Evolutionary conservation across 2,797 vertebrate genomes (phyloP), one percentile per base, ranked within the genome.

Genomic region (Corythornis leucogaster): DNA sequence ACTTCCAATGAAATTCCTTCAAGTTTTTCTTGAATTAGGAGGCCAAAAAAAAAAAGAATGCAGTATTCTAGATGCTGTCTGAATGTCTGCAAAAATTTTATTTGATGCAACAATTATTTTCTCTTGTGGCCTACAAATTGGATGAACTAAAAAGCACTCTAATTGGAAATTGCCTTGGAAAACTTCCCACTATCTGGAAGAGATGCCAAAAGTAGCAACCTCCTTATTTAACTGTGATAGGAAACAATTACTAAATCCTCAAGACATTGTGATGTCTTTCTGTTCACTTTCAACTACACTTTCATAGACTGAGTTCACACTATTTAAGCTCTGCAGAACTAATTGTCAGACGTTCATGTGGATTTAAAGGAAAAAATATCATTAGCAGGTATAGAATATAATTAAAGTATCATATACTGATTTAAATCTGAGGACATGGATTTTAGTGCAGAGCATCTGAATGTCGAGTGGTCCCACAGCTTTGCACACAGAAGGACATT

Each of bases 141-240:
- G 53, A 91, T 75, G 58, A 83, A 69, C 40, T 91, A 92, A 91
- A 91, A 90, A 93, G 80, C 46, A 69, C 55, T 81, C 74, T 79
- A 76, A 85, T 66, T 91, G 55, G 50, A 92, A 91, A 66, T 30
- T 80, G 78, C 48, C 33, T 87, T 92, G 91, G 74, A 78, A 76
- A 84, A 92, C 33, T 81, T 70, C 85, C 74, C 67, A 59, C 63
- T 82, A 38, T 38, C 31, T 89, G 59, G 51, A 85, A 80, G 31
- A 85, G 58, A 85, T 46, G 67, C 59, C 78, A 93, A 79, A 95
- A 87, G 66, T 50, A 90, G 58, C 38, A 87, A 43, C 9, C 57
- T 85, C 58, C 53, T 92, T 90, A 85, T 80, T 89, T 79, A 87
- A 70, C 62, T 57, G 26, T 46, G 62, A 74, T 31, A 89, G 69